These are phyloP conservation scores for Muscicapa striata DNA, from an alignment of 2,797 vertebrate species.

Conservation along the genomic window DNA sequence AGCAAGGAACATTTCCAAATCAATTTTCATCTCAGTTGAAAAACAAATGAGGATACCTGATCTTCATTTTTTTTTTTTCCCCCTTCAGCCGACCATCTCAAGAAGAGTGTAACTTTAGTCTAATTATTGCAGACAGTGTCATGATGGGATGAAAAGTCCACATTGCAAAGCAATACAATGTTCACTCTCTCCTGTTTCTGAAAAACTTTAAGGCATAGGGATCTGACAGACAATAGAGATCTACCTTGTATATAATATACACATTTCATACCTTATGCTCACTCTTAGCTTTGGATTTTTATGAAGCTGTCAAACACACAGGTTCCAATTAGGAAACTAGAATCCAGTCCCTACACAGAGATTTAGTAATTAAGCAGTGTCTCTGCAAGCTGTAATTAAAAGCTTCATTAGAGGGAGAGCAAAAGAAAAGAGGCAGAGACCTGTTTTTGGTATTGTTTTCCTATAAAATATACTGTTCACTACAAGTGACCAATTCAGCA, in stretches of 20 bases:
- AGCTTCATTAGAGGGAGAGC: constrained; percentile 51
- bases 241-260: background rate
- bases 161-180: background rate
- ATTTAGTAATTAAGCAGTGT: constrained; percentile 72
- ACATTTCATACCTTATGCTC: background rate
- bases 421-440: constrained; percentile 49
- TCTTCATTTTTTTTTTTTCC: accelerated
- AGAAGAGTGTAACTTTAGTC: background rate
- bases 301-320: constrained; percentile 36
- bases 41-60: background rate
- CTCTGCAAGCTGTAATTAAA: constrained; percentile 74
- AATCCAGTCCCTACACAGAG: constrained; percentile 68
- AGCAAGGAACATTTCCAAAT: constrained; percentile 34
- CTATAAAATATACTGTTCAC: background rate
- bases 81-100: background rate
- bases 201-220: background rate
- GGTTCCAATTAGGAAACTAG: constrained; percentile 69
- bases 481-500: background rate
- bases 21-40: constrained; percentile 9
- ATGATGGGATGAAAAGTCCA: background rate
- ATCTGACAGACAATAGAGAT: background rate
- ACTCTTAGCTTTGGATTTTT: constrained; percentile 44
- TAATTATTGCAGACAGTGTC: background rate
- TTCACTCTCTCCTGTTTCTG: background rate
- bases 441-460: constrained; percentile 62